Percentiles rank a stretch among this genome's conserved stretches.
phyloP scores from a whole-genome alignment of 2,113 vertebrate species.

The Mus spicilegus region DNA sequence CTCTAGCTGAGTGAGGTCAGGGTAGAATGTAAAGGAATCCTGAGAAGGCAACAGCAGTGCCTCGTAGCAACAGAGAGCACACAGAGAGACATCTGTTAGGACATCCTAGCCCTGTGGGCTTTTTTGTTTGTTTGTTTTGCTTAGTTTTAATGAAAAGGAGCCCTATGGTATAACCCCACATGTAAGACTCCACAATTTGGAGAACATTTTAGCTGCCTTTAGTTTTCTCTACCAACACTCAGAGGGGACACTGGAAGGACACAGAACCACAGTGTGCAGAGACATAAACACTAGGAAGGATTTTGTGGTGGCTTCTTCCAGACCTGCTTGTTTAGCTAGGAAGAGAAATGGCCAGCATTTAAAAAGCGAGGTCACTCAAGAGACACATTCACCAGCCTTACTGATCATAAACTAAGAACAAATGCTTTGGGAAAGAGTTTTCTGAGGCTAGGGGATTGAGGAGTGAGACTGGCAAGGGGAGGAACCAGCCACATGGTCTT shows the following conservation, averaged over 20 bases:
- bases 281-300: slow-evolving; percentile 50
- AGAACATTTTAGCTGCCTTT: slow-evolving; percentile 12
- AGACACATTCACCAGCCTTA: slow-evolving; percentile 59
- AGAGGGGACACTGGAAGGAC: not conserved
- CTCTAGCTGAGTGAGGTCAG: slow-evolving; percentile 63
- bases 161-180: slow-evolving; percentile 70
- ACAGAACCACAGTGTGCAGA: not conserved
- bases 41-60: not conserved
- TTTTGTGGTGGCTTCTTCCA: slow-evolving; percentile 54
- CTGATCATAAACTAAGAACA: slow-evolving; percentile 48
- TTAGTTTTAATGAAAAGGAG: slow-evolving; percentile 84
- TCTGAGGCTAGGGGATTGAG: not conserved
- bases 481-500: slow-evolving; percentile 50
- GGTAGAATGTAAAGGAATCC: slow-evolving; percentile 50
- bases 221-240: slow-evolving; percentile 24
- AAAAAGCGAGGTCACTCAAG: slow-evolving; percentile 61
- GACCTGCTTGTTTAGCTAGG: slow-evolving; percentile 64
- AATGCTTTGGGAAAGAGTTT: slow-evolving; percentile 58
- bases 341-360: slow-evolving; percentile 49
- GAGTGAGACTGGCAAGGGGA: not conserved
- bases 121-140: not conserved
- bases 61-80: slow-evolving; percentile 5
- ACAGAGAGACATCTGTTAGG: slow-evolving; percentile 71
- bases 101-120: slow-evolving; percentile 25
- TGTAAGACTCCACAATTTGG: slow-evolving; percentile 50